Evolutionary conservation across 1,140 invertebrate genomes (phyloP).

Genomic region (Calliopsis andreniformis): DNA sequence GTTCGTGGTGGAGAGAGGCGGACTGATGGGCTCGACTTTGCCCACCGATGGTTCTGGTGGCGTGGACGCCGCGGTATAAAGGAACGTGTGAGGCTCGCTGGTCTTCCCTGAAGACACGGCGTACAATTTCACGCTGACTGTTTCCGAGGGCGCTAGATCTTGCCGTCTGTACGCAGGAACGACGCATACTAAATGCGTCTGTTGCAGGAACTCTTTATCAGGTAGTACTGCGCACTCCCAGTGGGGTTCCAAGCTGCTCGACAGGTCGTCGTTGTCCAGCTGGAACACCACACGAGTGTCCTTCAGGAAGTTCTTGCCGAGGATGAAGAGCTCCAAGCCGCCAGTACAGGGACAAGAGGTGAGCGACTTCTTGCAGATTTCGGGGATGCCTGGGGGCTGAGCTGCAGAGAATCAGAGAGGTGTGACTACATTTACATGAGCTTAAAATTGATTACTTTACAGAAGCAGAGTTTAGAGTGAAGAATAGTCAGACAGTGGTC

Average conservation of each 20-base stretch:
- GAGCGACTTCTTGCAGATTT: slow-evolving; percentile 96
- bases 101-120: slow-evolving; percentile 93
- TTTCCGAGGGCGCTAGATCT: slow-evolving; percentile 83
- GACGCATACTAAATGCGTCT: slow-evolving; percentile 96
- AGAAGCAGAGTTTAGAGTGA: no score
- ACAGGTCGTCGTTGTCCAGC: slow-evolving; percentile 82
- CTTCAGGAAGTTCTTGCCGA: slow-evolving; percentile 98
- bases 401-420: slow-evolving; percentile 88
- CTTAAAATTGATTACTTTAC: no score
- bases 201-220: slow-evolving; percentile 92
- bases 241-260: slow-evolving; percentile 78
- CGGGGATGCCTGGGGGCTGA: slow-evolving; percentile 96
- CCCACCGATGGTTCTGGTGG: slow-evolving; percentile 70
- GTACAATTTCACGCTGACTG: slow-evolving; percentile 88
- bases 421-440: no score
- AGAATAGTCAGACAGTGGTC: no score
- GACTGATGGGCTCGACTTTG: slow-evolving; percentile 68
- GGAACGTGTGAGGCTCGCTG: slow-evolving; percentile 93
- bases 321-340: slow-evolving; percentile 94
- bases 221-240: slow-evolving; percentile 91
- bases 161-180: slow-evolving; percentile 89
- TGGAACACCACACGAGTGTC: slow-evolving; percentile 95
- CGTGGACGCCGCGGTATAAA: slow-evolving; percentile 86
- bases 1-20: slow-evolving; percentile 71
- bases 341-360: slow-evolving; percentile 90